Conservation (phyloP, 2,888 invertebrate genomes). For the Chamaedrilus cognettii region DNA sequence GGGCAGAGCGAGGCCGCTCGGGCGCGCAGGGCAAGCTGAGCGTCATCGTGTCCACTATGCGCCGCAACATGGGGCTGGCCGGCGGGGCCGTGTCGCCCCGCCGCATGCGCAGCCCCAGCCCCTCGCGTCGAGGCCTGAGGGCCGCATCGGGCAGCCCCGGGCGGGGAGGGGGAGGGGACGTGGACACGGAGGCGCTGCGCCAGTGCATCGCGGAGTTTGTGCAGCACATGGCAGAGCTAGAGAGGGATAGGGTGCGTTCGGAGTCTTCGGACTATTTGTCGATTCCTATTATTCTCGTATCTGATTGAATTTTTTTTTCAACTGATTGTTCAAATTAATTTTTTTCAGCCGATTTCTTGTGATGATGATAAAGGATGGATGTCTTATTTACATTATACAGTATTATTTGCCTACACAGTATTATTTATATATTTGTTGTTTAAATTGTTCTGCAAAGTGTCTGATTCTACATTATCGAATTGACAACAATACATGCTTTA, state of each 20-base stretch:
- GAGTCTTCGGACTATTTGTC: no score
- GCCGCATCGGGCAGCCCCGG: neutral
- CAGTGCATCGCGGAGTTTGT: neutral
- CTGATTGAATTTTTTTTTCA: no score
- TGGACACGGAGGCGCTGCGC: neutral
- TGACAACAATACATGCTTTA: no score
- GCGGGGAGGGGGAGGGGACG: neutral
- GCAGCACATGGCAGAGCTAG: neutral
- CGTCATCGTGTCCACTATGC: constrained; percentile 80
- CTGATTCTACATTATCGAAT: no score
- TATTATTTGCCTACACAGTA: no score
- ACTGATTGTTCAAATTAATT: no score
- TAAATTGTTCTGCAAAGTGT: no score
- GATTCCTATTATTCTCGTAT: no score
- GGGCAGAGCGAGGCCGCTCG: constrained; percentile 68
- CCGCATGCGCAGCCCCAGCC: constrained; percentile 37
- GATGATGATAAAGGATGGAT: no score
- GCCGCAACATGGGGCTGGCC: constrained; percentile 81
- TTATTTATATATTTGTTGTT: no score
- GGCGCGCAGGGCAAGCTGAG: constrained; percentile 85
- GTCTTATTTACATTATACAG: no score
- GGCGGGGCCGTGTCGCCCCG: constrained; percentile 38
- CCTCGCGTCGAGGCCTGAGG: constrained; percentile 44
- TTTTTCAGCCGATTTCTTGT: no score
- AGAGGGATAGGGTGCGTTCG: neutral